These are phyloP conservation scores for Aleadryas rufinucha DNA, from an alignment of 2,113 vertebrate species.

Conservation along the genomic window DNA sequence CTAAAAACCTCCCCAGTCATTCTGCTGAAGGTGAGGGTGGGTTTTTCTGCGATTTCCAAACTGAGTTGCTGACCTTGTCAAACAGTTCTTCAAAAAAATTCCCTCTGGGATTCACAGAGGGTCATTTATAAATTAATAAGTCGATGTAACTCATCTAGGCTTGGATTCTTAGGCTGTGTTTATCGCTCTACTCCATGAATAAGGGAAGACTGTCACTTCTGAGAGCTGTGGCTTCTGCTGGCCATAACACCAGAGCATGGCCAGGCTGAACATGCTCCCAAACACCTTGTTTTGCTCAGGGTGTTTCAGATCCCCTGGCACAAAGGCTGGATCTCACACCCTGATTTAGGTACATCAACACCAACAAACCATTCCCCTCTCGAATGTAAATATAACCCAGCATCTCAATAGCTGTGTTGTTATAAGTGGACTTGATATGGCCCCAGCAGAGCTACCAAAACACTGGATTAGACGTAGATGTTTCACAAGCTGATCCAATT, in stretches of 20 bases:
- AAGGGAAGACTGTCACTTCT: neutral
- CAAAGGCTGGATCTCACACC: neutral
- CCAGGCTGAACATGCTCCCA: neutral
- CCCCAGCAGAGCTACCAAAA: neutral
- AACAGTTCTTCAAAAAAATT: neutral
- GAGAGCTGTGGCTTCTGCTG: neutral
- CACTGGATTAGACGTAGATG: neutral
- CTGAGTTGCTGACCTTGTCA: neutral
- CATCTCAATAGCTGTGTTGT: neutral
- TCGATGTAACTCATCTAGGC: neutral
- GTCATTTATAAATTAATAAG: neutral
- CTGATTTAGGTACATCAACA: neutral
- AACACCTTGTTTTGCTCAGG: neutral
- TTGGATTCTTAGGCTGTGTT: neutral
- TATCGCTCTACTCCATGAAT: neutral
- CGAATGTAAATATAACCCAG: neutral
- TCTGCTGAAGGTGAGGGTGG: neutral
- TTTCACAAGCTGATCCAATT: neutral
- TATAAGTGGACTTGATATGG: neutral
- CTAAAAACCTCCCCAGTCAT: neutral
- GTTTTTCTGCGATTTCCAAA: neutral
- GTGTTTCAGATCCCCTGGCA: neutral
- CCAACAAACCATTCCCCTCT: neutral
- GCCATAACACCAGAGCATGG: accelerated
- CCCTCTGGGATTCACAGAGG: neutral